Evolutionary conservation across 2,888 invertebrate species (phyloP), one percentile per base, ranked within the genome.

Genomic region (Callyntrura sp.): DNA sequence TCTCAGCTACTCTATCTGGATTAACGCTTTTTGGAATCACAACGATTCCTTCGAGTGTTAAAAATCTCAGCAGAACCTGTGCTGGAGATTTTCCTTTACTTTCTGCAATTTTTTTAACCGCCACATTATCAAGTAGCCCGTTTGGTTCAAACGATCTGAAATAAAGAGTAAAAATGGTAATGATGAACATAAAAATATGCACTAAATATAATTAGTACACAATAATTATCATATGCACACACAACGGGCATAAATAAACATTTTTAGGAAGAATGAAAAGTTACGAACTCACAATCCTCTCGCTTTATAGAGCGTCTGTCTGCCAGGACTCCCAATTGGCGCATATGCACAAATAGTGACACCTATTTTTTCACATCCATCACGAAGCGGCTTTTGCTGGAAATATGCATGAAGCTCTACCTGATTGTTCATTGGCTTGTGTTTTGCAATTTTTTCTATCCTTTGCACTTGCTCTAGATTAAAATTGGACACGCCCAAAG

Each of bases 1-100:
- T 98, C 95, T 97, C 96, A 93, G 95, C 95, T 23, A 98, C 96
- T 90, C 98, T 96, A 9, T 95, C 94, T 0, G 96, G 95, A 94
- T 96, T 97, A 1, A 96, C 97, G 94, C 98, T 98, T 94, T 98
- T 98, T 4, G 98, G 98, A 94, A 98, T 98, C 35, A 96, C 96
- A 5, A 96, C 96, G 51, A 98, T 94, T 11, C 96, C 97, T 78
- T 96, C 96, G 94, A 98, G 97, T 11, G 97, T 93, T n/a, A 96
- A 95, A 94, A 97, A 96, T 78, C 97, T 96, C 0, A 98, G 94
- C 55, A 97, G 94, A 43, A 97, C 95, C 94, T 98, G 98, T 1
- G 97, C 98, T 0, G 97, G 95, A 0, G 96, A 96, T 94, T 97
- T 97, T 0, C 95, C 94, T 93, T 96, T 95, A 92, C 95, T 96